Conservation (phyloP, 53 echinoderm and acorn worm genomes). For the Glandiceps talaboti region DNA sequence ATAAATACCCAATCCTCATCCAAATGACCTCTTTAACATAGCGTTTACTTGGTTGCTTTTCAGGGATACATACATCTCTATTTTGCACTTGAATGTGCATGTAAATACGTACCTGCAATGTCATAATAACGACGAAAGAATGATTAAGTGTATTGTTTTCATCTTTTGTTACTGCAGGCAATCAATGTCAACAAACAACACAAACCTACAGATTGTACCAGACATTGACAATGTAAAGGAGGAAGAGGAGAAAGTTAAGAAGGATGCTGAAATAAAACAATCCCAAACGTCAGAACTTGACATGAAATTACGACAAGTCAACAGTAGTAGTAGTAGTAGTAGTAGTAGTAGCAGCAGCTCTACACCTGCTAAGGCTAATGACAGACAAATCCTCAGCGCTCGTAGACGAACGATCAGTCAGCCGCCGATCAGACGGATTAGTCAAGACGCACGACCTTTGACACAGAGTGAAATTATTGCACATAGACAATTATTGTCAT, state of each 20-base stretch:
- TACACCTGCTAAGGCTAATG: neutral
- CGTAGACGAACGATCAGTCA: constrained; percentile 3
- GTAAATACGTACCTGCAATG: no score
- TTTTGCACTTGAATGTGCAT: no score
- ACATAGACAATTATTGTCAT: constrained; percentile 30
- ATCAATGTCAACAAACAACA: constrained; percentile 66
- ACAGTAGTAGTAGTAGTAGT: neutral
- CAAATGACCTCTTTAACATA: no score
- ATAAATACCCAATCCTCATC: no score
- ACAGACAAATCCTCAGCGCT: neutral
- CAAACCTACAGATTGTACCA: constrained; percentile 73
- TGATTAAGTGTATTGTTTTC: no score
- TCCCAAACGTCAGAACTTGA: constrained; percentile 42
- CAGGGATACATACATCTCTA: no score
- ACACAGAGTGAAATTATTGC: constrained; percentile 35
- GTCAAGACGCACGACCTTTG: constrained; percentile 41
- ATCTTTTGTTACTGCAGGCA: constrained; percentile 70
- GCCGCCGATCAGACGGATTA: constrained; percentile 38
- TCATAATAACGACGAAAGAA: no score
- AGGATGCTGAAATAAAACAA: constrained; percentile 9
- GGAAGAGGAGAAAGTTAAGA: constrained; percentile 40
- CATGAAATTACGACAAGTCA: constrained; percentile 23
- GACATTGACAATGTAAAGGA: constrained; percentile 54
- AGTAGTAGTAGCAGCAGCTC: neutral
- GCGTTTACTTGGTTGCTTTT: no score